These are phyloP conservation scores for Agapornis roseicollis DNA, from an alignment of 2,113 vertebrate genomes.

Conservation along the genomic window DNA sequence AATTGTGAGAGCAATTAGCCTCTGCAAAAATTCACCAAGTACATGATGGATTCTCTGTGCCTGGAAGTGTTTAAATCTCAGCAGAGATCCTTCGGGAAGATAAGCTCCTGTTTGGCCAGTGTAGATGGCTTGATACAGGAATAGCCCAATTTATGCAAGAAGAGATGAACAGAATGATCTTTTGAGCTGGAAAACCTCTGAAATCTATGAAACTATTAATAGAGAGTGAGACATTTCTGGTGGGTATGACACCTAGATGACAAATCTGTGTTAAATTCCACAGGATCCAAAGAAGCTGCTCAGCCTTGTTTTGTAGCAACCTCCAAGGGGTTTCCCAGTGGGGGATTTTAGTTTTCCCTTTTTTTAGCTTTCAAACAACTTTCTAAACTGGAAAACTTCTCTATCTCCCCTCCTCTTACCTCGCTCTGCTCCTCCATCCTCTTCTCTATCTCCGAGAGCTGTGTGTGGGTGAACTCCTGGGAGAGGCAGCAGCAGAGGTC, in stretches of 20 bases:
- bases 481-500: not conserved
- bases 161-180: conserved; percentile 11
- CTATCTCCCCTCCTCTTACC: not conserved
- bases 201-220: conserved; percentile 49
- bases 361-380: not conserved
- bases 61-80: not conserved
- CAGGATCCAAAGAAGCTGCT: conserved; percentile 13
- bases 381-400: not conserved
- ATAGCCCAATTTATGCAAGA: conserved; percentile 4
- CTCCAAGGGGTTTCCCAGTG: conserved; percentile 26
- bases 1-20: conserved; percentile 27
- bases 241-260: conserved; percentile 49
- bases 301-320: not conserved
- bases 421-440: not conserved
- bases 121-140: not conserved
- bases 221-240: conserved; percentile 38
- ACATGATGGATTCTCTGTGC: not conserved
- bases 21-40: not conserved
- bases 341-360: not conserved
- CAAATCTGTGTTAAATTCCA: conserved; percentile 41
- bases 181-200: conserved; percentile 40
- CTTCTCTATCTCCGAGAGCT: not conserved
- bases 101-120: not conserved
- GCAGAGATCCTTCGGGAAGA: not conserved
- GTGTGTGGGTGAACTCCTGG: not conserved